These are phyloP conservation scores for Eremobia ochroleuca DNA, from an alignment of 2,888 invertebrate species.

Conservation along the genomic window DNA sequence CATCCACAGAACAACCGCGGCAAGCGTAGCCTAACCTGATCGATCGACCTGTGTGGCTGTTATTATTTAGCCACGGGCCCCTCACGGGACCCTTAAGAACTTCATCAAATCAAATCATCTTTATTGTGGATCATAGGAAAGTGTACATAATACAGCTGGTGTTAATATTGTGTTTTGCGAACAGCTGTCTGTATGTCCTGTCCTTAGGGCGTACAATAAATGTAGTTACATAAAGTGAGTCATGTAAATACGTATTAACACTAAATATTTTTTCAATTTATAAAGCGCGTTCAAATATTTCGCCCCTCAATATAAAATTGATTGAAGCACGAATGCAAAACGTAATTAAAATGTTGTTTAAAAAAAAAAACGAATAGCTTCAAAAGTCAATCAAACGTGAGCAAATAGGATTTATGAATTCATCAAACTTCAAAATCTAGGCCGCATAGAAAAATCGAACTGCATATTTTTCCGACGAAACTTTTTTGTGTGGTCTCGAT, in stretches of 20 bases:
- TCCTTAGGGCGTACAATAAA: too few relatives aligned
- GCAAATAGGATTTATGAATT: conserved; percentile 28
- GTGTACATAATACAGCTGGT: too few relatives aligned
- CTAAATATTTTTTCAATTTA: neutral
- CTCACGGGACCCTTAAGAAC: too few relatives aligned
- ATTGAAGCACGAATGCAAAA: neutral
- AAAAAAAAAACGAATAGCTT: conserved; percentile 11
- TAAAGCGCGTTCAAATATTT: neutral
- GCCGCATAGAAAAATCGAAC: conserved; percentile 16
- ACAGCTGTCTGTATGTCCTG: too few relatives aligned
- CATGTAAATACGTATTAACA: neutral
- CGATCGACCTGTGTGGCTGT: too few relatives aligned
- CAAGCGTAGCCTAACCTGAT: too few relatives aligned
- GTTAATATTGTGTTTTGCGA: too few relatives aligned
- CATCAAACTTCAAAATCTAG: neutral
- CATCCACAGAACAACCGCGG: too few relatives aligned
- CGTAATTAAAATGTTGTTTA: neutral
- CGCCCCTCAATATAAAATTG: neutral
- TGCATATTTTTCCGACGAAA: neutral
- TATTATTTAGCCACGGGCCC: too few relatives aligned
- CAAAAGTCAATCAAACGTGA: conserved; percentile 41
- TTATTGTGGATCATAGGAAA: too few relatives aligned
- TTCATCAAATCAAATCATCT: too few relatives aligned
- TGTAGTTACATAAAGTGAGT: too few relatives aligned
- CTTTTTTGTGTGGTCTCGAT: conserved; percentile 23